These are phyloP conservation scores for Blennius ocellaris DNA, from an alignment of 2,113 vertebrate species.

Conservation along the genomic window DNA sequence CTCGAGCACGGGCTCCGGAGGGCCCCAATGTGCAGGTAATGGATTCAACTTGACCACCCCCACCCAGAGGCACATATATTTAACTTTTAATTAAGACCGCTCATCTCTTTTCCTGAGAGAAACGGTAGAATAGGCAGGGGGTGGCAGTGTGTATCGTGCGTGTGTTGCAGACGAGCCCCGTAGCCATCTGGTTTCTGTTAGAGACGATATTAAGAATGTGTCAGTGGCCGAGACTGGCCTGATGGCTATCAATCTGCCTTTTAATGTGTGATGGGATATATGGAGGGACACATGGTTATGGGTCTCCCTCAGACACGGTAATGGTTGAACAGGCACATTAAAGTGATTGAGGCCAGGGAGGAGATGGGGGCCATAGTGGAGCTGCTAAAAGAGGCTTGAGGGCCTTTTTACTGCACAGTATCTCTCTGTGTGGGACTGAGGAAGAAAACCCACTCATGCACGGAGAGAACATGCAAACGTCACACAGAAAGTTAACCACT, in stretches of 20 bases:
- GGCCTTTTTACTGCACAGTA: slow-evolving; percentile 77
- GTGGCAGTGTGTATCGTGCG: slow-evolving; percentile 26
- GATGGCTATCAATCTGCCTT: slow-evolving; percentile 82
- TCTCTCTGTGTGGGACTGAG: too few relatives aligned
- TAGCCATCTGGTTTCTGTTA: slow-evolving; percentile 83
- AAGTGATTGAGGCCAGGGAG: slow-evolving; percentile 86
- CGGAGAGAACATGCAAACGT: too few relatives aligned
- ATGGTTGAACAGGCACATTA: slow-evolving; percentile 91
- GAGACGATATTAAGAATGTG: slow-evolving; percentile 81
- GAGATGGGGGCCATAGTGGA: slow-evolving; percentile 81
- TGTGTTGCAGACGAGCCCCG: slow-evolving; percentile 56
- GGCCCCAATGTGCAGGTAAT: slow-evolving; percentile 68
- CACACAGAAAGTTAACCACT: too few relatives aligned
- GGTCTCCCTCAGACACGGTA: slow-evolving; percentile 83
- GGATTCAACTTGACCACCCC: slow-evolving; percentile 62
- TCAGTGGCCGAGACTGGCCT: slow-evolving; percentile 72
- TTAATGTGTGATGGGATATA: slow-evolving; percentile 75
- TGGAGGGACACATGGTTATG: slow-evolving; percentile 61
- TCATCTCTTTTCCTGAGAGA: slow-evolving; percentile 67
- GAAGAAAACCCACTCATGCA: too few relatives aligned
- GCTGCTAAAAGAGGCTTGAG: slow-evolving; percentile 76
- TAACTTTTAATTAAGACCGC: slow-evolving; percentile 82
- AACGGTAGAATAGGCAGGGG: slow-evolving; percentile 8
- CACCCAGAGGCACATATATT: slow-evolving; percentile 70
- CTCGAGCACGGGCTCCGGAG: slow-evolving; percentile 55